Base-by-base conservation (phyloP, 2,113 vertebrate genomes). In the Chaetura pelagica region DNA sequence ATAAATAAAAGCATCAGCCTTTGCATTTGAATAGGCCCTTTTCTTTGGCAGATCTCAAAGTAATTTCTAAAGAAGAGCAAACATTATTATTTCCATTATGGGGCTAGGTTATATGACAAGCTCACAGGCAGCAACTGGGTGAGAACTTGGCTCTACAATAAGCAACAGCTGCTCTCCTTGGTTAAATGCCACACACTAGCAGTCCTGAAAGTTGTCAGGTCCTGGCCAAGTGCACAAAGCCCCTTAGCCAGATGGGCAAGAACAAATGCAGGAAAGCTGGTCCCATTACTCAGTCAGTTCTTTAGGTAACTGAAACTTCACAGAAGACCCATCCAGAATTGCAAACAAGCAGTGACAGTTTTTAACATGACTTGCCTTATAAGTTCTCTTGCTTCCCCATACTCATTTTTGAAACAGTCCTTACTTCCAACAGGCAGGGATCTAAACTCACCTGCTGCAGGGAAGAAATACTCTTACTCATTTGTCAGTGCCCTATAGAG, bases 1-100 rank as follows among this genome's bases (percentile, higher is more conserved):
- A 96, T 96, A 96, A 96, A 95, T 93, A 96, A 96, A 96, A 92
- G 73, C 82, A 92, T 90, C 69, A 61, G 80, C 57, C 85, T 96
- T 94, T 92, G 88, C 93, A 95, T 95, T 95, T 94, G 92, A 96
- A 94, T 86, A 82, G 88, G 73, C 30, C 34, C 15, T 90, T 95
- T 90, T 90, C 92, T 94, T 87, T 95, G 95, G 96, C 96, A 90
- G 79, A 87, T 84, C 79, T 84, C 85, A 72, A 90, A 96, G 64
- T 81, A 80, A 94, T 96, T 96, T 92, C 94, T 80, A 75, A 96
- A 94, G 92, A 93, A 93, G 73, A 52, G 61, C 86, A 95, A 89
- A 75, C 6, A 12, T 93, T 94, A 91, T 92, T 82, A 90, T 95
- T 64, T 88, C 58, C 49, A 52, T 87, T 74, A 79, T 58, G 35